A percentile compares a stretch with the other conserved stretches of the same genome.
These are phyloP conservation scores for Bombus pascuorum DNA, from an alignment of 1,140 invertebrate species.

Conservation along the genomic window DNA sequence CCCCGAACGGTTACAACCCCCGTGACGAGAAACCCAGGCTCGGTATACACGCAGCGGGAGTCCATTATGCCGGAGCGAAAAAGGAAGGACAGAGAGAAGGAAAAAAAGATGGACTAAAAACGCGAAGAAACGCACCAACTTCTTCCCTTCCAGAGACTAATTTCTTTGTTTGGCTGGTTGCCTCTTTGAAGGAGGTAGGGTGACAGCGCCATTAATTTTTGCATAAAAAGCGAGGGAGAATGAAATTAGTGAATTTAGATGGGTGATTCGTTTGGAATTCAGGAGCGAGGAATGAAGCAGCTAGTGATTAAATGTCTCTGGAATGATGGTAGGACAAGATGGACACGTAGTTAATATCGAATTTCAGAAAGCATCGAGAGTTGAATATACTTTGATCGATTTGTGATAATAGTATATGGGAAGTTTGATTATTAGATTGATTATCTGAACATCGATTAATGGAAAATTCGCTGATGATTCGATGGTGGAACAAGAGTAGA, in stretches of 20 bases:
- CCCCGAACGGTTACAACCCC: background rate
- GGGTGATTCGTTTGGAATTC: no score
- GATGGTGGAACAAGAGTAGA: no score
- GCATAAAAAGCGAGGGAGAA: background rate
- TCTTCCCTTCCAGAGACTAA: background rate
- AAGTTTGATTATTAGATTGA: background rate
- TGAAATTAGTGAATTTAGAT: background rate
- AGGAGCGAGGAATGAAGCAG: no score
- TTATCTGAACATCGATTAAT: background rate
- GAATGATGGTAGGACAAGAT: background rate
- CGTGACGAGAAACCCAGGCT: background rate
- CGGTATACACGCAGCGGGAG: conserved; percentile 32
- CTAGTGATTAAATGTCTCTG: background rate
- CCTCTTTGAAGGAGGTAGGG: background rate
- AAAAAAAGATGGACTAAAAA: background rate
- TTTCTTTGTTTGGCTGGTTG: conserved; percentile 41
- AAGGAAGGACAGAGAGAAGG: background rate
- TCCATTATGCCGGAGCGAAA: conserved; percentile 51
- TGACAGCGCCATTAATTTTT: conserved; percentile 31
- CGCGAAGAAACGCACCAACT: conserved; percentile 44
- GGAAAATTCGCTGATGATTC: background rate
- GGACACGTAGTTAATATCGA: no score
- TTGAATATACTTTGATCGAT: no score
- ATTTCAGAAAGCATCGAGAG: no score
- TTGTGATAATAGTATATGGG: no score